Percentiles rank a stretch among this genome's conserved stretches.
These are phyloP conservation scores for Limnothrissa miodon DNA, from an alignment of 2,113 vertebrate genomes.

Conservation along the genomic window DNA sequence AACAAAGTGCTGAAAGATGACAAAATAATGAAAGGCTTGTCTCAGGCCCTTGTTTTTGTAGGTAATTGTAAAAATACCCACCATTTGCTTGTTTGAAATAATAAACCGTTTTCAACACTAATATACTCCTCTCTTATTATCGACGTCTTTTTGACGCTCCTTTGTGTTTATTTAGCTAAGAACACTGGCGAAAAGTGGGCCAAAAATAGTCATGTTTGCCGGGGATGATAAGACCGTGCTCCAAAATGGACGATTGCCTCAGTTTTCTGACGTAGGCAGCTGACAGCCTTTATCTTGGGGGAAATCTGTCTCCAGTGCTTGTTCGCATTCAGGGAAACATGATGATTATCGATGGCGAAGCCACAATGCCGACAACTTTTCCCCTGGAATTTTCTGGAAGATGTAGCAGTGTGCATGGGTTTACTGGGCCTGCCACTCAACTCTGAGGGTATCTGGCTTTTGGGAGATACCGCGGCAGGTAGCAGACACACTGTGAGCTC, in stretches of 20 bases:
- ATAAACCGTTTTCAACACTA: slow-evolving; percentile 63
- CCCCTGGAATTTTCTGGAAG: slow-evolving; percentile 12
- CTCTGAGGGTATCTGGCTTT: background rate
- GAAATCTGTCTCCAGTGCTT: background rate
- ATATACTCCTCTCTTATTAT: slow-evolving; percentile 66
- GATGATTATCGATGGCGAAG: slow-evolving; percentile 6
- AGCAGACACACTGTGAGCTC: background rate
- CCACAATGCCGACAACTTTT: background rate
- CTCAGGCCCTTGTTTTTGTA: slow-evolving; percentile 67
- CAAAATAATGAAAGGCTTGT: slow-evolving; percentile 58
- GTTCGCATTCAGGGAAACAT: background rate
- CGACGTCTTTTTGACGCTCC: slow-evolving; percentile 52
- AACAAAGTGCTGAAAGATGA: slow-evolving; percentile 63
- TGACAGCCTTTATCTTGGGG: slow-evolving; percentile 11
- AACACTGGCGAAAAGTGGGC: slow-evolving; percentile 40
- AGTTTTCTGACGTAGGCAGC: slow-evolving; percentile 16
- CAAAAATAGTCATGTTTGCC: slow-evolving; percentile 50
- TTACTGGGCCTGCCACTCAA: background rate
- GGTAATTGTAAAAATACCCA: slow-evolving; percentile 70
- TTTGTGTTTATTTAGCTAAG: slow-evolving; percentile 59
- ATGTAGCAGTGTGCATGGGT: background rate
- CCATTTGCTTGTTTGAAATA: slow-evolving; percentile 69
- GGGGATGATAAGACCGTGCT: background rate
- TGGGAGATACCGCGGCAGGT: background rate
- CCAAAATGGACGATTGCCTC: background rate